A percentile compares a stretch with the other conserved stretches of the same genome.
These are phyloP conservation scores for Sylvia borin DNA, from an alignment of 2,797 vertebrate genomes.

Conservation along the genomic window DNA sequence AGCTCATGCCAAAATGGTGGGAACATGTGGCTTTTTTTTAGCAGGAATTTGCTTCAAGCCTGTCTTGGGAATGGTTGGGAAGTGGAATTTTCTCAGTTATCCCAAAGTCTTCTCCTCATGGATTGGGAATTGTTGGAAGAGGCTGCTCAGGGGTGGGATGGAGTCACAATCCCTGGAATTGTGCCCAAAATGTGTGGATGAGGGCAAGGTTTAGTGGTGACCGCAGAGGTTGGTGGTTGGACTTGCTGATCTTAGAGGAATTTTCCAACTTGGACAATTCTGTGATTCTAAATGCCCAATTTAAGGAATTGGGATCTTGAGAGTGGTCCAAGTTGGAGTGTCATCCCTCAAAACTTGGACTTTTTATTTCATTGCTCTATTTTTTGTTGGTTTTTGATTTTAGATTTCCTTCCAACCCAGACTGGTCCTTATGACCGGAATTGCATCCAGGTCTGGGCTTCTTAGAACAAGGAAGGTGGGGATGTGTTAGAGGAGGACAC, in stretches of 20 bases:
- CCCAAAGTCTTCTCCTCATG: background rate
- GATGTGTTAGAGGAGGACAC: background rate
- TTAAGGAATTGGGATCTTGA: background rate
- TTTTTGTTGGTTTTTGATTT: background rate
- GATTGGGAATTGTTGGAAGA: background rate
- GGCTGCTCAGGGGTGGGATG: background rate
- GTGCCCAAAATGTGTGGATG: background rate
- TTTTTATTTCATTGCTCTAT: accelerated
- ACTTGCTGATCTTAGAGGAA: background rate
- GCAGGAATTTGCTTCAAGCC: background rate
- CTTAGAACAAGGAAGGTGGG: background rate
- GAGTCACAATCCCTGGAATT: background rate
- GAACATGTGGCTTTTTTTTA: background rate
- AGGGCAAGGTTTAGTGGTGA: background rate
- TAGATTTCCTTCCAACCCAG: background rate
- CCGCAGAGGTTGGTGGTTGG: background rate
- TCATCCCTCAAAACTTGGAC: accelerated
- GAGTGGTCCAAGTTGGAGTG: accelerated
- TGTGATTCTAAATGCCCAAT: accelerated
- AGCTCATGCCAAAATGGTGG: background rate
- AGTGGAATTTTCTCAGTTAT: background rate
- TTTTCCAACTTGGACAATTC: background rate
- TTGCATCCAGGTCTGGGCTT: background rate
- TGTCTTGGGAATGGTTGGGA: background rate
- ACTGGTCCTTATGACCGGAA: accelerated